Percentiles rank a stretch among this genome's conserved stretches.
These are phyloP conservation scores for Rhopalosiphum padi DNA, from an alignment of 1,140 invertebrate species.

Conservation along the genomic window DNA sequence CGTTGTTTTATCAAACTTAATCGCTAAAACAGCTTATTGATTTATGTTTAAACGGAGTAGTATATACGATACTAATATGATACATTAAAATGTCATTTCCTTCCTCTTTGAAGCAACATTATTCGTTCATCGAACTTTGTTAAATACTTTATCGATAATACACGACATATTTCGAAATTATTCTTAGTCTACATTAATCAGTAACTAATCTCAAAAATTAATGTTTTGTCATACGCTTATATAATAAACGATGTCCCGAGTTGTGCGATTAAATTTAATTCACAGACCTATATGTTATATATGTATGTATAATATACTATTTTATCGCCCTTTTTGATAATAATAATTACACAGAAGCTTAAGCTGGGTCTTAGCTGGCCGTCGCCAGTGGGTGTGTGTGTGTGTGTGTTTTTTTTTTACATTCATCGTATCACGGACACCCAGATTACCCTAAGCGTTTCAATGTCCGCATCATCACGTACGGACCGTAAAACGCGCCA, in stretches of 20 bases:
- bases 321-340: conserved; percentile 35
- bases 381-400: background rate
- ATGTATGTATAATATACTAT: background rate
- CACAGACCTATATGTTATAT: background rate
- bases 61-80: background rate
- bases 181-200: conserved; percentile 24
- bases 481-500: conserved; percentile 48
- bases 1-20: background rate
- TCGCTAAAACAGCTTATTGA: background rate
- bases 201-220: conserved; percentile 41
- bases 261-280: conserved; percentile 32
- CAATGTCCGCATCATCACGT: conserved; percentile 46
- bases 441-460: conserved; percentile 55
- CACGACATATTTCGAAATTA: background rate
- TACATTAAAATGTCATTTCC: background rate
- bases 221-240: conserved; percentile 38
- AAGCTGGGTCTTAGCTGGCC: conserved; percentile 8
- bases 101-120: background rate
- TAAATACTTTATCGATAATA: conserved; percentile 3
- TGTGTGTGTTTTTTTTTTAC: conserved; percentile 8
- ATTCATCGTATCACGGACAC: conserved; percentile 55
- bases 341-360: conserved; percentile 30
- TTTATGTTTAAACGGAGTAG: background rate
- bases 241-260: conserved; percentile 11
- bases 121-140: background rate